A percentile compares a stretch with the other conserved stretches of the same genome.
These are phyloP conservation scores for Drosophila algonquin DNA, from an alignment of 2,888 invertebrate species.

Conservation along the genomic window DNA sequence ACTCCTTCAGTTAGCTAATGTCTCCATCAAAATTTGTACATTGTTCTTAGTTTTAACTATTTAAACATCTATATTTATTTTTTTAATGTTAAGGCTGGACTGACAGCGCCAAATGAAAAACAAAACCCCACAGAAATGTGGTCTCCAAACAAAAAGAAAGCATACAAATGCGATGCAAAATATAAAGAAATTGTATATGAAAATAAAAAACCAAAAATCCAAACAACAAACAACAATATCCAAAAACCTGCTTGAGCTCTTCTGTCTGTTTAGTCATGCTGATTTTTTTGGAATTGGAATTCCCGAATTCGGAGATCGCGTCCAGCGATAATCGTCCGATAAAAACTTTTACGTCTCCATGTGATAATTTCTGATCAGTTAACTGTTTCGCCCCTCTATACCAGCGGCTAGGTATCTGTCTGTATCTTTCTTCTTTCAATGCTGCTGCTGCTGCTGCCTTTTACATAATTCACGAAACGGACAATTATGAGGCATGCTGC, in stretches of 20 bases:
- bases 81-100: conserved; percentile 62
- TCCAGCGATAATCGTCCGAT: conserved; percentile 50
- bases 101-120: conserved; percentile 3
- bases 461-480: conserved; percentile 36
- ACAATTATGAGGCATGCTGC: conserved; percentile 18
- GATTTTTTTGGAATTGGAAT: conserved; percentile 69
- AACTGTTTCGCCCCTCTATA: conserved; percentile 29
- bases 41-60: conserved; percentile 60
- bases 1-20: conserved; percentile 38
- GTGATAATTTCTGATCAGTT: conserved; percentile 62
- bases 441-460: conserved; percentile 1
- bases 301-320: conserved; percentile 56
- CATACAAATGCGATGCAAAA: conserved; percentile 50
- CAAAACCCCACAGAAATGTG: conserved; percentile 14
- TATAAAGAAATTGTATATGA: conserved; percentile 48
- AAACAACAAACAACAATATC: conserved; percentile 41
- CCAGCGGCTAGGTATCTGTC: conserved; percentile 3
- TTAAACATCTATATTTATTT: conserved; percentile 67
- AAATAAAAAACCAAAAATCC: conserved; percentile 52
- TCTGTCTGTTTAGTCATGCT: conserved; percentile 70
- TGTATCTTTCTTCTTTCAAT: conserved; percentile 1
- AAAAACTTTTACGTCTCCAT: conserved; percentile 58
- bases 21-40: conserved; percentile 54
- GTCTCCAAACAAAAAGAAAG: conserved; percentile 62
- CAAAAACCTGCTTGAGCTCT: conserved; percentile 36